Conservation (phyloP, 2,888 invertebrate species). For the Cynaeus angustus region DNA sequence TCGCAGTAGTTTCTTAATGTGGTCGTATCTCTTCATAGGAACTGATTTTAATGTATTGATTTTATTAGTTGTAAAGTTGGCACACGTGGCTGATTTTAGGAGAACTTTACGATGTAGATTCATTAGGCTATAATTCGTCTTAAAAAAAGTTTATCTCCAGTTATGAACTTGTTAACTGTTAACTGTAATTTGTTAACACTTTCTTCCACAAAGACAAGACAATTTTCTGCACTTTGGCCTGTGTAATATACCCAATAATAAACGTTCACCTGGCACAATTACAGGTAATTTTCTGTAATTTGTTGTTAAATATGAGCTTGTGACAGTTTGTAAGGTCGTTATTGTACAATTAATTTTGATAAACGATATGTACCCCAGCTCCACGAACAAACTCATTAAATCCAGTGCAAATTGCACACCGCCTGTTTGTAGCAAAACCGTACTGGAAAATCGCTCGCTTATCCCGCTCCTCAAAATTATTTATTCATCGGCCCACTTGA, state of each 20-base stretch:
- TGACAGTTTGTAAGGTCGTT: slow-evolving; percentile 12
- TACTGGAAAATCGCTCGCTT: neutral
- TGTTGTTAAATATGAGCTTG: neutral
- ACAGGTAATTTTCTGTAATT: slow-evolving; percentile 6
- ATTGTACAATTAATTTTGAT: slow-evolving; percentile 25
- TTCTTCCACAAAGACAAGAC: too few species aligned
- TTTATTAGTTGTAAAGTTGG: neutral
- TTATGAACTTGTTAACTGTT: too few species aligned
- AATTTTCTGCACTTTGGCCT: slow-evolving; percentile 4
- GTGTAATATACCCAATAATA: neutral
- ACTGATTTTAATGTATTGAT: slow-evolving; percentile 47
- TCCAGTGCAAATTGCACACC: neutral
- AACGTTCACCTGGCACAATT: slow-evolving; percentile 3
- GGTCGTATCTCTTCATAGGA: slow-evolving; percentile 56
- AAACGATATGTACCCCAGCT: slow-evolving; percentile 8
- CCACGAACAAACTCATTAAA: too few species aligned
- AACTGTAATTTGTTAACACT: too few species aligned
- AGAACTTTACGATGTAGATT: neutral
- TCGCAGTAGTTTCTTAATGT: slow-evolving; percentile 55
- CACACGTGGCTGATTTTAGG: neutral
- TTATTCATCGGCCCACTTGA: slow-evolving; percentile 56
- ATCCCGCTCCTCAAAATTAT: neutral
- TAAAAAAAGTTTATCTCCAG: too few species aligned
- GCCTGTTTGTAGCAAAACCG: neutral
- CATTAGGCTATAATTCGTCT: too few species aligned